phyloP scores from a whole-genome alignment of 2,797 vertebrate species.

The Brachyalestes nurse region DNA sequence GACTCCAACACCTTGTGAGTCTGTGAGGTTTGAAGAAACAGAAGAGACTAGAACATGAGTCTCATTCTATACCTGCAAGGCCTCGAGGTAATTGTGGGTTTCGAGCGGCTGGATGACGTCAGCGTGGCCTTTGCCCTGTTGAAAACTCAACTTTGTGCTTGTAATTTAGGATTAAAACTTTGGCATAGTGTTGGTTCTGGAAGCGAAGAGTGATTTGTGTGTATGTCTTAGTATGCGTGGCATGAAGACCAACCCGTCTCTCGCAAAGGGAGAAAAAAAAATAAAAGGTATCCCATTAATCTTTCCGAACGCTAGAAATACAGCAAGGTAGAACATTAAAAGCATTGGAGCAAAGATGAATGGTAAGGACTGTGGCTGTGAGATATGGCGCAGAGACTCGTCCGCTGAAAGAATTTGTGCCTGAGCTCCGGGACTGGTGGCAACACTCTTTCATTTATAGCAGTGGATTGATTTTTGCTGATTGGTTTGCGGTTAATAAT shows the following conservation, averaged over 20 bases:
- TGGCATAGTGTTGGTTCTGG: constrained; percentile 6
- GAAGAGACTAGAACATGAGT: neutral
- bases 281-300: neutral
- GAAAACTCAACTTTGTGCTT: neutral
- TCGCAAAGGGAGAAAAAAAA: neutral
- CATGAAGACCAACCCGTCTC: constrained; percentile 16
- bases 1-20: neutral
- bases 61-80: neutral
- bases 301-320: neutral
- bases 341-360: constrained; percentile 56
- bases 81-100: neutral
- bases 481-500: constrained; percentile 53
- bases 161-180: neutral
- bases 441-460: constrained; percentile 74
- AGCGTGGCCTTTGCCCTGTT: neutral
- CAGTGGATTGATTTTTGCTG: constrained; percentile 70
- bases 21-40: neutral
- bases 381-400: constrained; percentile 1
- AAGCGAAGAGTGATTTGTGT: neutral
- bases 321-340: constrained; percentile 24
- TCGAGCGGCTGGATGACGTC: neutral
- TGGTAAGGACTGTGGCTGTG: constrained; percentile 45
- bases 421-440: constrained; percentile 70
- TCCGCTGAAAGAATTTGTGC: constrained; percentile 52
- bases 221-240: constrained; percentile 18